phyloP scores from a whole-genome alignment of 2,797 vertebrate species.

The Malurus splendens region DNA sequence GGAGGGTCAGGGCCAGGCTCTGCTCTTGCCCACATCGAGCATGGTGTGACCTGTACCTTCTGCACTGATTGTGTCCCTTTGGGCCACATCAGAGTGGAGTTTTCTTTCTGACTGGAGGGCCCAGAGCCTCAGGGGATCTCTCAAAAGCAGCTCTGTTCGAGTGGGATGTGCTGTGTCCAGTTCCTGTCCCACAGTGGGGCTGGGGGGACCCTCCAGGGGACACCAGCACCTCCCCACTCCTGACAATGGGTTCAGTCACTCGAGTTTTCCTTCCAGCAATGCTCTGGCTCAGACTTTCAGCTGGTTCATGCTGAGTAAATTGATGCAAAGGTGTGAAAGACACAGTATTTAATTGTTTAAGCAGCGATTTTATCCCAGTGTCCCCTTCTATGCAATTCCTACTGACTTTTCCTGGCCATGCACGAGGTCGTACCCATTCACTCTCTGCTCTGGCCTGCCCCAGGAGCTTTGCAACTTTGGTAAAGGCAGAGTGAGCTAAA shows the following conservation, averaged over 20 bases:
- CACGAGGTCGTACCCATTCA: rapidly evolving
- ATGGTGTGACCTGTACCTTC: neutral
- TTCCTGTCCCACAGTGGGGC: rapidly evolving
- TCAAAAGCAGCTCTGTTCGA: rapidly evolving
- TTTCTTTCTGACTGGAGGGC: neutral
- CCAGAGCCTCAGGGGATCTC: neutral
- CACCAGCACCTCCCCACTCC: neutral
- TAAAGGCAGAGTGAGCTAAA: neutral
- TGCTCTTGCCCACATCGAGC: rapidly evolving
- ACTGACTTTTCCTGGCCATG: rapidly evolving
- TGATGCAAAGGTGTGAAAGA: neutral
- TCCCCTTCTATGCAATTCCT: neutral
- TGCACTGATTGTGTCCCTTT: rapidly evolving
- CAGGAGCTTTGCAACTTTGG: neutral
- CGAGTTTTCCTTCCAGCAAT: neutral
- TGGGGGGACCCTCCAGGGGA: neutral
- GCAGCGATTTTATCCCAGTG: neutral
- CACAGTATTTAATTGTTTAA: neutral
- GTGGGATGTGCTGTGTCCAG: rapidly evolving
- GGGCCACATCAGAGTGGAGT: neutral
- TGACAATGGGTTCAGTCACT: neutral
- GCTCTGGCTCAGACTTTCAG: neutral
- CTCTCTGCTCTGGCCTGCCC: neutral
- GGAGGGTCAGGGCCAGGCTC: neutral
- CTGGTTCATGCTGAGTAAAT: neutral